Evolutionary conservation across 2,797 vertebrate species (phyloP).

Genomic region (Coracias cyanogaster): DNA sequence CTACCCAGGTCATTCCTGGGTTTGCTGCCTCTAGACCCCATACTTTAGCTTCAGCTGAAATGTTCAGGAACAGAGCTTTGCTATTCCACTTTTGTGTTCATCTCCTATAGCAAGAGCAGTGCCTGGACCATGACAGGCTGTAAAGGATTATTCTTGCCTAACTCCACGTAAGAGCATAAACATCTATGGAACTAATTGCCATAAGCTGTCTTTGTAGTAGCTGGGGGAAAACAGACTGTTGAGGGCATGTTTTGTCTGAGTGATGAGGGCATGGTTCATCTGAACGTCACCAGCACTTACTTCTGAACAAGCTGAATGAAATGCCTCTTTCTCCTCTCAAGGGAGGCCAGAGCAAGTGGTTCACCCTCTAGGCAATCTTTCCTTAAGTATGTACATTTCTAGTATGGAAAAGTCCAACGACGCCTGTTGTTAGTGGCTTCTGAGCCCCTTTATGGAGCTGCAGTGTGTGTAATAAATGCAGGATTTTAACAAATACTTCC

Average conservation of each 20-base stretch:
- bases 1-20: neutral
- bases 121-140: neutral
- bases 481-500: neutral
- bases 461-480: neutral
- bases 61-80: neutral
- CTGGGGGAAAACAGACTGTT: neutral
- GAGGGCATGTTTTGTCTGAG: neutral
- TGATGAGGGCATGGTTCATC: neutral
- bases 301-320: neutral
- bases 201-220: neutral
- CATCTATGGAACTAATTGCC: neutral
- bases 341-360: neutral
- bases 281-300: rapidly evolving
- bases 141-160: constrained; percentile 6
- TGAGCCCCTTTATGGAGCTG: neutral
- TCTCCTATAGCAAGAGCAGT: neutral
- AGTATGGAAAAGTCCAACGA: neutral
- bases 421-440: neutral
- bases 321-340: neutral
- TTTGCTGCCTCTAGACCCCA: neutral
- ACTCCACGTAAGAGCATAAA: neutral
- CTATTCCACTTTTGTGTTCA: neutral
- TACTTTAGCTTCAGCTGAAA: neutral
- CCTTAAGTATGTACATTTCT: neutral
- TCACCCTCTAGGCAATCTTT: neutral